A percentile compares a stretch with the other conserved stretches of the same genome.
phyloP scores from a whole-genome alignment of 2,113 vertebrate genomes.

The Ceyx melanurus region DNA sequence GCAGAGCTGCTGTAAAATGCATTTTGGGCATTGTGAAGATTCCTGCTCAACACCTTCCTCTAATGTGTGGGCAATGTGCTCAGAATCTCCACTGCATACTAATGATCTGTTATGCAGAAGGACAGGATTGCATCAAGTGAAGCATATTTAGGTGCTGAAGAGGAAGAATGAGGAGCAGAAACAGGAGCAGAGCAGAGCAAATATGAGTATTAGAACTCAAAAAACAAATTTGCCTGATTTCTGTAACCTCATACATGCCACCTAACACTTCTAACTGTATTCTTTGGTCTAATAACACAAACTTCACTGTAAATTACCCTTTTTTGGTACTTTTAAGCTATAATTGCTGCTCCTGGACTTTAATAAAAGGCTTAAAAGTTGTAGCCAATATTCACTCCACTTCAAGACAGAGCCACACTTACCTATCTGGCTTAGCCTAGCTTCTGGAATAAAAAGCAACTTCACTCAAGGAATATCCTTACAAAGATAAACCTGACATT shows the following conservation, averaged over 20 bases:
- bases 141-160: neutral
- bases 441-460: neutral
- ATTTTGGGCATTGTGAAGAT: conserved; percentile 10
- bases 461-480: neutral
- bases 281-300: neutral
- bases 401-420: neutral
- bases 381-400: neutral
- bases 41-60: neutral
- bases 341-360: neutral
- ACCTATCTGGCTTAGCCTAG: neutral
- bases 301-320: neutral
- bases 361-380: neutral
- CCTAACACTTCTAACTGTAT: neutral
- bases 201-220: neutral
- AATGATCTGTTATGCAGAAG: neutral
- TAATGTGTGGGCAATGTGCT: neutral
- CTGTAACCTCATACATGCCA: neutral
- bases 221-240: neutral
- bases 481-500: neutral
- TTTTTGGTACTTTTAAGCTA: neutral
- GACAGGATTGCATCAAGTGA: neutral
- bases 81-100: neutral
- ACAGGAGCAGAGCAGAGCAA: neutral
- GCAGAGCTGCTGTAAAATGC: neutral
- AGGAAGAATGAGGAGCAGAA: neutral